A percentile compares a stretch with the other conserved stretches of the same genome.
Conservation (phyloP, 2,113 vertebrate species). For the Triplophysa rosa region DNA sequence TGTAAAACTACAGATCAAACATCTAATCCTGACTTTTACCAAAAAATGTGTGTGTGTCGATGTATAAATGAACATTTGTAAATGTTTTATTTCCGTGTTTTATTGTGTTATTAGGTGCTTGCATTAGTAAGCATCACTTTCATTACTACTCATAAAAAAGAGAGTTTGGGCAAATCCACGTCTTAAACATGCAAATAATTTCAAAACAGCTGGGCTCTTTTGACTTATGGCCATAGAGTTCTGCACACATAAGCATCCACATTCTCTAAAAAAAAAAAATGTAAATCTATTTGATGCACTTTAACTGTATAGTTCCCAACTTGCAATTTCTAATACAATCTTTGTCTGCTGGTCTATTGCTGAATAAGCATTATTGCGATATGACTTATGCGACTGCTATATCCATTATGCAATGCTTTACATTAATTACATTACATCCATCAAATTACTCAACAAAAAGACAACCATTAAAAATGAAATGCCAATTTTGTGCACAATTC, state of each 20-base stretch:
- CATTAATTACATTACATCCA: background rate
- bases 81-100: too few relatives aligned
- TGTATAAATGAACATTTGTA: background rate
- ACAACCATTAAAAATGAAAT: conserved; percentile 1
- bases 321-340: background rate
- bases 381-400: background rate
- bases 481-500: conserved; percentile 39
- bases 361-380: background rate
- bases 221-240: background rate
- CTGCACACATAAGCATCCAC: background rate
- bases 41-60: background rate
- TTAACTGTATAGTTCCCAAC: background rate
- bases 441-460: conserved; percentile 1
- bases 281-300: background rate
- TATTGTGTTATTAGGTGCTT: too few relatives aligned
- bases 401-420: conserved; percentile 9
- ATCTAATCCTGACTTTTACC: background rate
- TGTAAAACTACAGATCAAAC: background rate
- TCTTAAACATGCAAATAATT: too few relatives aligned
- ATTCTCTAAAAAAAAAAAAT: background rate
- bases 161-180: too few relatives aligned
- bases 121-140: too few relatives aligned
- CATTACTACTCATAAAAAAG: too few relatives aligned
- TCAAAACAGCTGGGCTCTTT: too few relatives aligned
- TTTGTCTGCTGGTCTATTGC: background rate